Evolutionary conservation across 1,140 invertebrate species (phyloP).

Genomic region (Homalodisca vitripennis): DNA sequence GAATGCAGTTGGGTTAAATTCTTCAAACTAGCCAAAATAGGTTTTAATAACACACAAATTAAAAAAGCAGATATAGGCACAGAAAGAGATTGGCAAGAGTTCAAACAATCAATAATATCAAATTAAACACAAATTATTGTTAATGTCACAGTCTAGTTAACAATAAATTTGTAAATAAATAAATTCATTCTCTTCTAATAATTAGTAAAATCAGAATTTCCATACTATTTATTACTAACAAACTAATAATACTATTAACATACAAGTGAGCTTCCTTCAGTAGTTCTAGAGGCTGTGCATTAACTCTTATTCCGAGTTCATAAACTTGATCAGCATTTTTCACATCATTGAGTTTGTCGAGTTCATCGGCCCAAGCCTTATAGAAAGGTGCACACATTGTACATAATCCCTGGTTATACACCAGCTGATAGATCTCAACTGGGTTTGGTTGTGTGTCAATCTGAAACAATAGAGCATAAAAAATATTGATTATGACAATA

Average conservation of each 20-base stretch:
- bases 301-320: conserved; percentile 63
- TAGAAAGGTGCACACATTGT: conserved; percentile 76
- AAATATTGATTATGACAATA: neutral
- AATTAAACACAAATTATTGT: too few relatives aligned
- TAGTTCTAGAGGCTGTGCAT: conserved; percentile 71
- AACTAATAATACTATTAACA: conserved; percentile 35
- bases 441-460: conserved; percentile 72
- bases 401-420: conserved; percentile 72
- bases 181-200: too few relatives aligned
- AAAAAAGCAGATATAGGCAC: too few relatives aligned
- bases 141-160: too few relatives aligned
- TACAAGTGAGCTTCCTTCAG: conserved; percentile 69
- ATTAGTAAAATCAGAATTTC: too few relatives aligned
- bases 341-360: conserved; percentile 70
- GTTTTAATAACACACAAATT: too few relatives aligned
- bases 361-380: conserved; percentile 77
- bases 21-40: too few relatives aligned
- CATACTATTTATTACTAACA: conserved; percentile 40
- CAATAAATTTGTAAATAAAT: too few relatives aligned
- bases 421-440: conserved; percentile 70
- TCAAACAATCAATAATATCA: too few relatives aligned
- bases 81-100: too few relatives aligned
- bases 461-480: conserved; percentile 49
- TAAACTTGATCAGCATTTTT: conserved; percentile 73
- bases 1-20: too few relatives aligned